phyloP scores from a whole-genome alignment of 2,888 invertebrate genomes.

The Limenitis camilla region DNA sequence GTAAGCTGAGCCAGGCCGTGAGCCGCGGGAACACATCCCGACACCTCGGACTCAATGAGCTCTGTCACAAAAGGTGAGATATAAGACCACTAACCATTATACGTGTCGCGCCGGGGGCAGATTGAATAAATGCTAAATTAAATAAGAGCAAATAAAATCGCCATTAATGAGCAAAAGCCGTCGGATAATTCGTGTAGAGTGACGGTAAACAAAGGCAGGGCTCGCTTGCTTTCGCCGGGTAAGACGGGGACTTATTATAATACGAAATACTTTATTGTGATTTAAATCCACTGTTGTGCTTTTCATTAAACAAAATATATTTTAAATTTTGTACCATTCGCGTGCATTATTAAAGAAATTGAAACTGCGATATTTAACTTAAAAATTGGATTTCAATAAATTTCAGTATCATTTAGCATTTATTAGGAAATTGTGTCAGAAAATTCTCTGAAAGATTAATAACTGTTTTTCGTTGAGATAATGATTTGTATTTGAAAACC shows the following conservation, averaged over 20 bases:
- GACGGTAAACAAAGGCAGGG: slow-evolving; percentile 52
- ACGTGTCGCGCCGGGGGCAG: slow-evolving; percentile 61
- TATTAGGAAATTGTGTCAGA: too few relatives aligned
- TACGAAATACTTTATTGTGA: slow-evolving; percentile 47
- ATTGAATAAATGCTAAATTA: slow-evolving; percentile 75
- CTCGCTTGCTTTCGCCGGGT: slow-evolving; percentile 35
- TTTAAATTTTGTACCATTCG: slow-evolving; percentile 23
- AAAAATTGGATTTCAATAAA: too few relatives aligned
- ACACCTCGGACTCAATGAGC: slow-evolving; percentile 72
- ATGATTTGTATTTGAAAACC: slow-evolving; percentile 68
- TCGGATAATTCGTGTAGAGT: slow-evolving; percentile 57
- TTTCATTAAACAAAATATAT: not conserved
- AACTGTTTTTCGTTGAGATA: slow-evolving; percentile 12
- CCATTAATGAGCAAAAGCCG: slow-evolving; percentile 64
- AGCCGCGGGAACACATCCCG: slow-evolving; percentile 67
- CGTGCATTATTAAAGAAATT: too few relatives aligned
- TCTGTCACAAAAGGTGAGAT: slow-evolving; percentile 72
- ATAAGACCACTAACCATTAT: slow-evolving; percentile 44
- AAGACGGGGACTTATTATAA: slow-evolving; percentile 37
- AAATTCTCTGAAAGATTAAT: too few relatives aligned
- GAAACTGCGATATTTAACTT: too few relatives aligned
- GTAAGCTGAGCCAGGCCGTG: slow-evolving; percentile 69
- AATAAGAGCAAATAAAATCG: slow-evolving; percentile 72
- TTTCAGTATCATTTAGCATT: too few relatives aligned
- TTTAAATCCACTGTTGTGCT: slow-evolving; percentile 36